Conservation (phyloP, 2,888 invertebrate species). For the Ectemnius continuus region DNA sequence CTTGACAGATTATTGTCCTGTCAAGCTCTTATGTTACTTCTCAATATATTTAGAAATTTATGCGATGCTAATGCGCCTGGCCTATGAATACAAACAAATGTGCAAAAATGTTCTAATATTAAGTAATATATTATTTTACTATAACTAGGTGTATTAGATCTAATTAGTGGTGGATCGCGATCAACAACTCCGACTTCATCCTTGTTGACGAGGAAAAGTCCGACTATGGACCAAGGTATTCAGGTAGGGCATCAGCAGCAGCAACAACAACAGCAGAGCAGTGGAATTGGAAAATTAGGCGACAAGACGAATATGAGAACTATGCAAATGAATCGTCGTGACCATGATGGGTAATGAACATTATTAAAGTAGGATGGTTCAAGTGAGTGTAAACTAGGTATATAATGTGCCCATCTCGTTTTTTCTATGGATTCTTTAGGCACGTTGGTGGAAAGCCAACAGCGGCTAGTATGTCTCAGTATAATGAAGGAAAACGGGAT, state of each 20-base stretch:
- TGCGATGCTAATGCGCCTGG: too few relatives aligned
- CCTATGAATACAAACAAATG: too few relatives aligned
- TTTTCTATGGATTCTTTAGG: constrained; percentile 44
- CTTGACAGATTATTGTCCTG: too few relatives aligned
- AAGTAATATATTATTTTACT: constrained; percentile 3
- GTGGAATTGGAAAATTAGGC: constrained; percentile 69
- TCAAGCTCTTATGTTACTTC: constrained; percentile 26
- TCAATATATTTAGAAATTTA: constrained; percentile 21
- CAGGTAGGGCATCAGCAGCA: constrained; percentile 81
- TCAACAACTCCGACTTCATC: constrained; percentile 89
- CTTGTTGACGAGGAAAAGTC: constrained; percentile 86
- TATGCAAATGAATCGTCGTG: constrained; percentile 70
- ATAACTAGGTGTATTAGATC: constrained; percentile 81
- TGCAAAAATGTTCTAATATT: too few relatives aligned
- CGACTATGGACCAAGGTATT: constrained; percentile 91
- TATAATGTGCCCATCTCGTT: background rate
- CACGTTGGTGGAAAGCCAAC: constrained; percentile 66
- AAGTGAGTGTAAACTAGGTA: too few relatives aligned
- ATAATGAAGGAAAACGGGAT: constrained; percentile 71
- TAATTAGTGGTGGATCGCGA: constrained; percentile 87
- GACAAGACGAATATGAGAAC: constrained; percentile 69
- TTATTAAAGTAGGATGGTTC: background rate
- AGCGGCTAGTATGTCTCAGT: constrained; percentile 71
- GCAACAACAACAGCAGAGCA: constrained; percentile 73
- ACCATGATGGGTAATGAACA: constrained; percentile 70